Conservation (phyloP, 1,140 invertebrate genomes). For the Brachionus plicatilis region DNA sequence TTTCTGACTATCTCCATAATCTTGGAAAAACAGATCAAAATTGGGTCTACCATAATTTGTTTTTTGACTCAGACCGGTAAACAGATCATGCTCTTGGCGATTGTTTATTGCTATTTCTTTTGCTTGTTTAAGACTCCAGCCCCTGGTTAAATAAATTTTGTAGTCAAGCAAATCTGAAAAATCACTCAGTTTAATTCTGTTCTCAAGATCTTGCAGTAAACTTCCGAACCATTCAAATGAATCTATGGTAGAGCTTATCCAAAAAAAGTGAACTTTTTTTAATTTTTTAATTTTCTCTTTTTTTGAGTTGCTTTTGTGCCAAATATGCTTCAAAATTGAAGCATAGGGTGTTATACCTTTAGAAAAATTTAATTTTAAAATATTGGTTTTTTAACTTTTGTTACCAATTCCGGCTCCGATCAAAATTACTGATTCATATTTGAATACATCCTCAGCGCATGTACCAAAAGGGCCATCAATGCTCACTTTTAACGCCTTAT, state of each 20-base stretch:
- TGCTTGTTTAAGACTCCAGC: conserved; percentile 52
- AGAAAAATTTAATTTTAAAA: no score
- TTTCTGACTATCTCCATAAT: conserved; percentile 45
- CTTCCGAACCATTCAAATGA: conserved; percentile 40
- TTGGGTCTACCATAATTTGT: conserved; percentile 55
- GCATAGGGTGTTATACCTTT: conserved; percentile 86
- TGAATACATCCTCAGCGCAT: conserved; percentile 57
- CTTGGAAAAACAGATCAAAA: conserved; percentile 50
- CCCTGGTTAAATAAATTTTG: conserved; percentile 52
- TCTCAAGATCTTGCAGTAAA: conserved; percentile 43
- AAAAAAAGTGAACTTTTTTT: conserved; percentile 39
- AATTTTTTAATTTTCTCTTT: background rate
- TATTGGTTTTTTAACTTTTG: no score
- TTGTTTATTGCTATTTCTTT: conserved; percentile 22
- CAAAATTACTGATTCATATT: no score
- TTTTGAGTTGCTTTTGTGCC: conserved; percentile 23
- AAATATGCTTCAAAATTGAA: conserved; percentile 89
- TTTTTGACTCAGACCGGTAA: conserved; percentile 52
- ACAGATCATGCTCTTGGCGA: conserved; percentile 44
- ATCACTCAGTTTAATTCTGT: conserved; percentile 43
- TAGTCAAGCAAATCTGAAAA: conserved; percentile 48
- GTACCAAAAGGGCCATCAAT: conserved; percentile 82
- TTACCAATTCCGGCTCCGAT: no score
- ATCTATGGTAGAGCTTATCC: conserved; percentile 31
- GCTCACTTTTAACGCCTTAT: conserved; percentile 42